Percentiles rank a stretch among this genome's conserved stretches.
These are phyloP conservation scores for Pipistrellus kuhlii DNA, from an alignment of 2,797 vertebrate genomes.

Conservation along the genomic window DNA sequence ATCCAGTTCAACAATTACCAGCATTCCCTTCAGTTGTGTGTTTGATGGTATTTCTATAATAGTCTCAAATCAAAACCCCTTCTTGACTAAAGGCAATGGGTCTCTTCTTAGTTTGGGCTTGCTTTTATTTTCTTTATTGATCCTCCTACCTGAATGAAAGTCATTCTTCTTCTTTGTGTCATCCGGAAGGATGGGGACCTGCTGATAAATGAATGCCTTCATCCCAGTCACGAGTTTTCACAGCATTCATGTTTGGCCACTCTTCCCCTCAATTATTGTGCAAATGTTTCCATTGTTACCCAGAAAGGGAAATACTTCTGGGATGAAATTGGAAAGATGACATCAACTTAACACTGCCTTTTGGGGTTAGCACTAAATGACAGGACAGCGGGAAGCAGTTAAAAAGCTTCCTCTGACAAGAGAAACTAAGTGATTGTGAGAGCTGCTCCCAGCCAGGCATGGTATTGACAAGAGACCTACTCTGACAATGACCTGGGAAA, in stretches of 20 bases:
- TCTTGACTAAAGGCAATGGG: neutral
- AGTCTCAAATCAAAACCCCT: neutral
- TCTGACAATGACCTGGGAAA: constrained; percentile 83
- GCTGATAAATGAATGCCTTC: constrained; percentile 26
- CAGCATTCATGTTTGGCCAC: constrained; percentile 65
- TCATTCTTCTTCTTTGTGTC: constrained; percentile 28
- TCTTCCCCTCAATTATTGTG: constrained; percentile 43
- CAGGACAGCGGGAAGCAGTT: constrained; percentile 82
- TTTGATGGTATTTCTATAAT: neutral
- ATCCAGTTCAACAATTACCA: neutral
- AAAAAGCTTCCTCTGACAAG: constrained; percentile 83
- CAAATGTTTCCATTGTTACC: constrained; percentile 80
- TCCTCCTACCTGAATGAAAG: constrained; percentile 30
- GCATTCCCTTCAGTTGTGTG: constrained; percentile 18
- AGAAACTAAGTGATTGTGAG: constrained; percentile 82
- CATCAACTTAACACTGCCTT: constrained; percentile 83
- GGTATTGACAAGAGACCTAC: constrained; percentile 82
- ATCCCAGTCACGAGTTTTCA: constrained; percentile 45
- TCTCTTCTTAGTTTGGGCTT: constrained; percentile 19
- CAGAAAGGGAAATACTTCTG: constrained; percentile 83
- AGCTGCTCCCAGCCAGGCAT: constrained; percentile 81
- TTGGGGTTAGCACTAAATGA: constrained; percentile 83
- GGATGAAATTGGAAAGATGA: constrained; percentile 83
- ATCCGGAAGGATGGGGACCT: neutral
- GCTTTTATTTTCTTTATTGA: constrained; percentile 31